Percentiles rank a stretch among this genome's conserved stretches.
Evolutionary conservation across 2,797 vertebrate genomes (phyloP).

Genomic region (Halcyon chelicuti): DNA sequence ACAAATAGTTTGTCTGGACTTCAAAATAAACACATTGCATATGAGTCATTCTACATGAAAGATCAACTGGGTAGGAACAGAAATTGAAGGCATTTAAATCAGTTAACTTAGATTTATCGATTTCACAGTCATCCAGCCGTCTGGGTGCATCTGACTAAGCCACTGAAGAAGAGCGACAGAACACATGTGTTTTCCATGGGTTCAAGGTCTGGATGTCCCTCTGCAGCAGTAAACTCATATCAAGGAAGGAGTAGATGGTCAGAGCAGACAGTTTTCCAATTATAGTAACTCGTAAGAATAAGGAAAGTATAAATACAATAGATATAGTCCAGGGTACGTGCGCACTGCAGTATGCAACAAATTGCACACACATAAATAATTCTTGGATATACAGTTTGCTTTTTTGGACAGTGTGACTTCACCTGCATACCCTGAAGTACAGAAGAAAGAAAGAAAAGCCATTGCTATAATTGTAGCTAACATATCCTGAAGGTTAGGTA

Average conservation of each 20-base stretch:
- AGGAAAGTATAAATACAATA: neutral
- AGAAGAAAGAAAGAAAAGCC: neutral
- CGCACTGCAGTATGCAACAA: neutral
- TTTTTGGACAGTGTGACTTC: neutral
- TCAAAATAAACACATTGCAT: neutral
- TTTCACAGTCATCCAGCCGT: neutral
- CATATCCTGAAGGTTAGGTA: neutral
- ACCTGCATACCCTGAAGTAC: neutral
- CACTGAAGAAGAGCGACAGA: neutral
- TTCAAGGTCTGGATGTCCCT: neutral
- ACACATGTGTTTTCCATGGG: fast-evolving
- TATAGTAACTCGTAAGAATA: neutral
- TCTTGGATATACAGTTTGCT: neutral
- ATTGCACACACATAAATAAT: neutral
- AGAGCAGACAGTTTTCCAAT: neutral
- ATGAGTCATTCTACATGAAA: neutral
- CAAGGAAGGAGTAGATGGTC: neutral
- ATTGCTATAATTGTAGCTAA: neutral
- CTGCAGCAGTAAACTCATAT: neutral
- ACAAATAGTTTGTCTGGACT: neutral
- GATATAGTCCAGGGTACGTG: neutral
- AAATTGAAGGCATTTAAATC: neutral
- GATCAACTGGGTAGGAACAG: neutral
- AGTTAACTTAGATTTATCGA: neutral
- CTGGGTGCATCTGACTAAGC: neutral